Evolutionary conservation across 2,113 vertebrate genomes (phyloP).

Genomic region (Sturnus vulgaris): DNA sequence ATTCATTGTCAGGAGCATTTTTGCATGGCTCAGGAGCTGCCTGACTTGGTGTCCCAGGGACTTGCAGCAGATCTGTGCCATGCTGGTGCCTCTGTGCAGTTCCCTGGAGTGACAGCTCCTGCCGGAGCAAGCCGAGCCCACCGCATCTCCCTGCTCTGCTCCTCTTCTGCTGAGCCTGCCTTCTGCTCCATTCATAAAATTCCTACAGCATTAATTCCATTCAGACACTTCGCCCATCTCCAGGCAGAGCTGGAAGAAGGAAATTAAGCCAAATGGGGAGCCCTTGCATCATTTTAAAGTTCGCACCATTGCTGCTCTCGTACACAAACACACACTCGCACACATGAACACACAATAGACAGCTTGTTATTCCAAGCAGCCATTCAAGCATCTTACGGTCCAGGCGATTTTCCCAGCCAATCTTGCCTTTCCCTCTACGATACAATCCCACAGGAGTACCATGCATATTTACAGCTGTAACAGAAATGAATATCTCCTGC

Average conservation of each 20-base stretch:
- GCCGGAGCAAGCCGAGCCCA: neutral
- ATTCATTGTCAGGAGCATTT: neutral
- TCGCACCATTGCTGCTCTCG: neutral
- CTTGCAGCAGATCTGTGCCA: neutral
- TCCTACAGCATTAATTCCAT: neutral
- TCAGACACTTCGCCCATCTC: neutral
- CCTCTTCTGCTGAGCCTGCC: neutral
- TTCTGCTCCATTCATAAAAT: conserved; percentile 36
- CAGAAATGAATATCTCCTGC: neutral
- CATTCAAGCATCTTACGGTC: neutral
- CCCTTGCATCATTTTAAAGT: neutral
- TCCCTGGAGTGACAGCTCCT: neutral
- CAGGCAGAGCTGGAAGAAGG: neutral
- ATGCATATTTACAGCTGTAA: neutral
- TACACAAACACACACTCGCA: neutral
- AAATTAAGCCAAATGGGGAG: neutral
- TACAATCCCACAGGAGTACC: neutral
- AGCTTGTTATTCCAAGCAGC: neutral
- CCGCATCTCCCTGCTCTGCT: neutral
- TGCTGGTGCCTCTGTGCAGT: neutral
- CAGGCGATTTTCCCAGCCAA: neutral
- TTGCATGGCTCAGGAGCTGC: neutral
- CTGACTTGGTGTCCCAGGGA: neutral
- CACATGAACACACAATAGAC: neutral
- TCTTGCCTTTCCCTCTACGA: neutral